phyloP scores from a whole-genome alignment of 92 coral and sea anemone species.

The Pocillopora grandis region DNA sequence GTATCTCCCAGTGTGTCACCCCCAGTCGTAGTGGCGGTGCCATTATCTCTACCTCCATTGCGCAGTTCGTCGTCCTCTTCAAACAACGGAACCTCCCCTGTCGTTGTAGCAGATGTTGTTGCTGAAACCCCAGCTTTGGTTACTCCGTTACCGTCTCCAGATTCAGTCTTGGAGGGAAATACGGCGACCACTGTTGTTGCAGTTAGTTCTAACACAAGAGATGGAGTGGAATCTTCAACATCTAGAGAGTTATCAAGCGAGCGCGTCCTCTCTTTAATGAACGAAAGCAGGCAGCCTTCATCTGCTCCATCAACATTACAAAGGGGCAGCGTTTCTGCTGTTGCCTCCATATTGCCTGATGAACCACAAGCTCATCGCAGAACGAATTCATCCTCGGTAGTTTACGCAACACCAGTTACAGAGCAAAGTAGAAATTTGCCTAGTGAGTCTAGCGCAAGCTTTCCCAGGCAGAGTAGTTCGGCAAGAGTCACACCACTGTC shows the following conservation, averaged over 20 bases:
- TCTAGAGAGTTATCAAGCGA: constrained; percentile 19
- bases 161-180: constrained; percentile 30
- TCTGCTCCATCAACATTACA: constrained; percentile 42
- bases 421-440: constrained; percentile 2
- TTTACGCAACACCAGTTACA: constrained; percentile 34
- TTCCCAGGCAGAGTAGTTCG: constrained; percentile 26
- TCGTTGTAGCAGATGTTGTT: constrained; percentile 62
- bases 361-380: not conserved
- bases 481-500: constrained; percentile 37
- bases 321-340: constrained; percentile 5
- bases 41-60: constrained; percentile 42
- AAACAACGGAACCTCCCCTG: constrained; percentile 12
- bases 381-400: constrained; percentile 14
- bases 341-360: not conserved
- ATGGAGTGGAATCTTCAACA: constrained; percentile 9
- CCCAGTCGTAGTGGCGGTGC: constrained; percentile 62
- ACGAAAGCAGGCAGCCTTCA: constrained; percentile 27
- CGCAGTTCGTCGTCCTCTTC: not conserved
- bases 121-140: constrained; percentile 51
- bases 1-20: constrained; percentile 21
- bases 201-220: constrained; percentile 18
- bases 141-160: constrained; percentile 65
- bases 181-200: constrained; percentile 43
- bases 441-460: constrained; percentile 14
- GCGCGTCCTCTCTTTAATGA: constrained; percentile 1